Percentiles rank a stretch among this genome's conserved stretches.
These are phyloP conservation scores for Nothobranchius furzeri DNA, from an alignment of 2,113 vertebrate species.

Conservation along the genomic window DNA sequence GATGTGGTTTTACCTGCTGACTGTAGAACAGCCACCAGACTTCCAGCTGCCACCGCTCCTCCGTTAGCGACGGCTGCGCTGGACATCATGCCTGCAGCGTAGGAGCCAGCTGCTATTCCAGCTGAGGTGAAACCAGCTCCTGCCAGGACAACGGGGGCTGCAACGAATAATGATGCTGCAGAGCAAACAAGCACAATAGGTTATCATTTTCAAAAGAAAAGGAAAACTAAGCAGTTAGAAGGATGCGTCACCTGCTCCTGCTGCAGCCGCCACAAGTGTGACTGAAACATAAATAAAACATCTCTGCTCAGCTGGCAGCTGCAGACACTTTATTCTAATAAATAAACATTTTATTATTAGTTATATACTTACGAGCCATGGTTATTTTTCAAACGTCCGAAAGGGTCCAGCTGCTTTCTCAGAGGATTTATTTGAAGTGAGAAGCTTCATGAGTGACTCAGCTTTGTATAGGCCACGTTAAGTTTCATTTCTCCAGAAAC, in stretches of 20 bases:
- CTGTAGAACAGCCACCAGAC: constrained; percentile 39
- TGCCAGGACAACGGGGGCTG: constrained; percentile 29
- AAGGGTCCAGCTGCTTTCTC: too few species aligned
- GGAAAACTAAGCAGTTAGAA: not conserved
- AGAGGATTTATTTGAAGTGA: too few species aligned
- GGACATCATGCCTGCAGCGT: constrained; percentile 49
- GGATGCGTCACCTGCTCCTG: constrained; percentile 12
- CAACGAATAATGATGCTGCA: not conserved
- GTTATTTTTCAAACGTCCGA: too few species aligned
- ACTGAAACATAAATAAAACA: constrained; percentile 19
- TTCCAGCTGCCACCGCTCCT: constrained; percentile 55
- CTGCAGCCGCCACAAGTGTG: accelerated
- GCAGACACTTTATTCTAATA: too few species aligned
- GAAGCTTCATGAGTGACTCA: accelerated
- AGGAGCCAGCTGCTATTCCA: constrained; percentile 48
- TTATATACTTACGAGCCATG: too few species aligned
- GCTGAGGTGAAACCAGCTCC: constrained; percentile 44
- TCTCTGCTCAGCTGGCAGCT: too few species aligned
- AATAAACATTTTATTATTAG: too few species aligned
- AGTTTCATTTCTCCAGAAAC: accelerated
- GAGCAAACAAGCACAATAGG: not conserved
- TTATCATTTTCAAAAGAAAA: not conserved
- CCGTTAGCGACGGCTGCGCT: constrained; percentile 38
- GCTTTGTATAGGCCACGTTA: not conserved
- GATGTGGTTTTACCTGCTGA: constrained; percentile 38